Conservation (phyloP, 2,113 vertebrate genomes). For the Ellobius talpinus region DNA sequence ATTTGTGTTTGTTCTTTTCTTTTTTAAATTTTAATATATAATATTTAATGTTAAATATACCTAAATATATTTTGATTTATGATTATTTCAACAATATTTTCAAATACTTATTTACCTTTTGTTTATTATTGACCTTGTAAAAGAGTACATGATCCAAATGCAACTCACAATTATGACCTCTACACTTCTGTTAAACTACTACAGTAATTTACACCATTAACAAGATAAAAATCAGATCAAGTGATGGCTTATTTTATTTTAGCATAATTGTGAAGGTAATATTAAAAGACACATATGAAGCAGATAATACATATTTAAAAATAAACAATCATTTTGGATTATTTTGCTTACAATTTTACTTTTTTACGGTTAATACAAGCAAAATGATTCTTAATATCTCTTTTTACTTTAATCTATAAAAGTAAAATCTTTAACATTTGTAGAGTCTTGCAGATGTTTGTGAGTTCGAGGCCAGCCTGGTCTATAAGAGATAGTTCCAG, state of each 20-base stretch:
- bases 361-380: slow-evolving; percentile 50
- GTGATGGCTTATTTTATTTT: slow-evolving; percentile 29
- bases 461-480: too few relatives aligned
- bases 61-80: not conserved
- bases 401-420: slow-evolving; percentile 62
- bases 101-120: slow-evolving; percentile 35
- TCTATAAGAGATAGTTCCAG: too few relatives aligned
- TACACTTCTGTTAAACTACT: slow-evolving; percentile 36
- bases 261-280: slow-evolving; percentile 38
- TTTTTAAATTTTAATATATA: slow-evolving; percentile 38
- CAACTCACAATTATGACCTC: not conserved
- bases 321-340: slow-evolving; percentile 28
- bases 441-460: not conserved
- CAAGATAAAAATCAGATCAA: not conserved
- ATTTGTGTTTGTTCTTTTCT: not conserved
- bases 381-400: slow-evolving; percentile 53
- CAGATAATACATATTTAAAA: slow-evolving; percentile 55
- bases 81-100: slow-evolving; percentile 47
- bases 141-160: slow-evolving; percentile 44
- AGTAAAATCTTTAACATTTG: slow-evolving; percentile 62
- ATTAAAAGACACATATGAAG: slow-evolving; percentile 18
- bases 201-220: not conserved
- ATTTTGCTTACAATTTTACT: slow-evolving; percentile 45
- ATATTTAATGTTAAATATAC: slow-evolving; percentile 20
- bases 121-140: not conserved